Evolutionary conservation across 2,113 vertebrate genomes (phyloP), one percentile per base, ranked within the genome.

Genomic region (Callipepla californica): DNA sequence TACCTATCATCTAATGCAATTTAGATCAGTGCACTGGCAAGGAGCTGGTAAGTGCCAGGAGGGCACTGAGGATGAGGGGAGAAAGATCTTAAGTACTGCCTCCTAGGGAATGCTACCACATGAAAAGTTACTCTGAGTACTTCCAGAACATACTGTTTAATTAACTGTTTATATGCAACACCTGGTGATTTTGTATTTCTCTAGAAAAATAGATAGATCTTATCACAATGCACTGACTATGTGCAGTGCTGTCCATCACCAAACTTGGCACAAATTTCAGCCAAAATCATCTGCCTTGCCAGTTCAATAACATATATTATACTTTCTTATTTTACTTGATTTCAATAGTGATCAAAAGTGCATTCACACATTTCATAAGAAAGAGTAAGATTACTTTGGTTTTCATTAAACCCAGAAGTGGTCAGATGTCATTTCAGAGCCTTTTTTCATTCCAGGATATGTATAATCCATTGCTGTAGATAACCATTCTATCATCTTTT

Each of bases 331-430:
- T 40, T 55, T 48, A 38, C 15, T 78, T 67, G 28, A 8, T 80
- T 90, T 80, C 19, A 62, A n/a, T n/a, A 62, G 3, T 85, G 70
- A 59, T 69, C 25, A 50, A 38, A 90, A 76, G 20, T 6, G 0
- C 45, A 18, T 47, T 28, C 17, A 32, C 7, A 1, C 28, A 59
- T 66, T 66, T 65, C 72, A 87, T 53, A 45, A 62, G 36, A 79
- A 89, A 87, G 11, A 4, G 63, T 80, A 32, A 36, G 59, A 73
- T 87, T 53, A 67, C 32, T 87, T 44, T 69, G 32, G 13, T 20
- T 80, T 92, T 82, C 79, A 85, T 38, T 87, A 82, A 92, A 96
- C 34, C 50, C 50, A 59, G 70, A 79, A 91, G 67, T 76, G 84
- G 89, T 68, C 66, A 77, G 53, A 70, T 85, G 74, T 87, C 62